Evolutionary conservation across 1,140 invertebrate species (phyloP), one percentile per base, ranked within the genome.

Genomic region (Phenacoccus solenopsis): DNA sequence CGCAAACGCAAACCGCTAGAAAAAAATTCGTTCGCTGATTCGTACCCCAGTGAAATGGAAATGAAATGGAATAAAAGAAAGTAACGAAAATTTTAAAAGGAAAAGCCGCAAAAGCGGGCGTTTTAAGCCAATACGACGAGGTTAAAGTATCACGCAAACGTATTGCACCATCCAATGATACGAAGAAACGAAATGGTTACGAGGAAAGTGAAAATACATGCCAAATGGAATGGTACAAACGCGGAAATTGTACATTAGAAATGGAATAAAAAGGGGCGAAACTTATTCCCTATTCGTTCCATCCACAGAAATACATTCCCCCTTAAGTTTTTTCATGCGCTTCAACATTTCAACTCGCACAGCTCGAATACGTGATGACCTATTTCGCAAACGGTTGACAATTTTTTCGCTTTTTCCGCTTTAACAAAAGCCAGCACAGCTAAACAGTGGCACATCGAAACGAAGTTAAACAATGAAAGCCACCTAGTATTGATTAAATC

Each of bases 381-480:
- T 49, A 49, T 49, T 49, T 49, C 20, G 13, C 38, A 10, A 49
- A n/a, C 38, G 38, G 38, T 49, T 49, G 12, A n/a, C 20, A 7
- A 32, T 32, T 32, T 32, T 32, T 32, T n/a, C n/a, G n/a, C n/a
- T 32, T 32, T 32, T 32, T 32, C 13, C 30, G 13, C 13, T 49
- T 49, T 49, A 49, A 49, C 13, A 49, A 9, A 49, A 49, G 16
- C 38, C 2, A 49, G 20, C 3, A 10, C 12, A 49, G 20, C 38
- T n/a, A 49, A 49, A 49, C 38, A 49, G 38, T 49, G 38, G 38
- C 38, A 49, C 38, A 49, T 49, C 20, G 38, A 49, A 49, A 49
- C 38, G n/a, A n/a, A n/a, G n/a, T n/a, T n/a, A 49, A 49, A 49
- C 38, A 49, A 49, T 49, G 38, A 49, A 49, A 49, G 38, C 38